phyloP scores from a whole-genome alignment of 1,140 invertebrate genomes.

The Sipha flava region DNA sequence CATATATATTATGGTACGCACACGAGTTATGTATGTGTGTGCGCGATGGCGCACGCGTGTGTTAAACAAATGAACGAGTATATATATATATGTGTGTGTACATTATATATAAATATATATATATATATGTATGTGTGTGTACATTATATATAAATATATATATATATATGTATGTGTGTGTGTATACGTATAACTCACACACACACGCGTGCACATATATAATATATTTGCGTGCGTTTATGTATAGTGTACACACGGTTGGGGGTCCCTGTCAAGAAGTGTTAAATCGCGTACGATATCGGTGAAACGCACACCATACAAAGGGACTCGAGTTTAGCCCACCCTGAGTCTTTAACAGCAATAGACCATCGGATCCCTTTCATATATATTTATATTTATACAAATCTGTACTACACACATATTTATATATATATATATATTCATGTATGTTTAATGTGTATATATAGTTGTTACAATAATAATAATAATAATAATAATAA shows the following conservation, averaged over 20 bases:
- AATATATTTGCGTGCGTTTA: not conserved
- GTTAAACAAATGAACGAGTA: slow-evolving; percentile 7
- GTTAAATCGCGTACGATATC: slow-evolving; percentile 8
- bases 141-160: not conserved
- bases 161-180: not conserved
- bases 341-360: not conserved
- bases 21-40: not conserved
- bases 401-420: no score
- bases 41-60: not conserved
- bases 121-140: not conserved
- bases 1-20: not conserved
- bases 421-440: no score
- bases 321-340: not conserved
- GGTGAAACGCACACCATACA: not conserved
- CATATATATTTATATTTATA: not conserved
- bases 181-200: not conserved
- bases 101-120: not conserved
- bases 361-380: not conserved
- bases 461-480: no score
- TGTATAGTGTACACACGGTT: not conserved
- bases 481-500: no score
- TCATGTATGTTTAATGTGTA: no score
- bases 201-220: not conserved
- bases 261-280: slow-evolving; percentile 27
- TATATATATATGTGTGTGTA: not conserved